Percentiles rank a stretch among this genome's conserved stretches.
phyloP scores from a whole-genome alignment of 2,797 vertebrate species.

The Orestias chungarensis region DNA sequence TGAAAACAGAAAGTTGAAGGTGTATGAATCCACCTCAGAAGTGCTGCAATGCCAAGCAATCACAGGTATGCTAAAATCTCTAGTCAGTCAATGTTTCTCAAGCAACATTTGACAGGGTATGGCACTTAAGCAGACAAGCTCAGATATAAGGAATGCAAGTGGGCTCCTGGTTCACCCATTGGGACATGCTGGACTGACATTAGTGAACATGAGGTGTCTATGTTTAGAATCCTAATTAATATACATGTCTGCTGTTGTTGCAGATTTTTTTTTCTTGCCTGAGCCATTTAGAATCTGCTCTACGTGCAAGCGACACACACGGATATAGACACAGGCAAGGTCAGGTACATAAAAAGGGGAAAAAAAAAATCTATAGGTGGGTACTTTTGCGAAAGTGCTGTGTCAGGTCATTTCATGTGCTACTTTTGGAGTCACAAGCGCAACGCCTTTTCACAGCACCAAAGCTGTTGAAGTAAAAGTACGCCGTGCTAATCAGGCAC shows the following conservation, averaged over 20 bases:
- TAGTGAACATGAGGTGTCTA: slow-evolving; percentile 46
- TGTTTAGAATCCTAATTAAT: slow-evolving; percentile 64
- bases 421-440: slow-evolving; percentile 57
- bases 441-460: slow-evolving; percentile 49
- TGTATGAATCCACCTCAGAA: slow-evolving; percentile 32
- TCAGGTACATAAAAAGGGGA: slow-evolving; percentile 51
- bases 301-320: slow-evolving; percentile 33
- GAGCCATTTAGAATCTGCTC: slow-evolving; percentile 39
- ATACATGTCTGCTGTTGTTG: slow-evolving; percentile 39
- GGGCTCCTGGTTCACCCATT: slow-evolving; percentile 23
- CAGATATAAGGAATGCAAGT: slow-evolving; percentile 45
- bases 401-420: slow-evolving; percentile 63
- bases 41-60: slow-evolving; percentile 33
- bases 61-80: slow-evolving; percentile 45
- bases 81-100: slow-evolving; percentile 34
- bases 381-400: slow-evolving; percentile 68
- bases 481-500: slow-evolving; percentile 31
- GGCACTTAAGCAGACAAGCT: slow-evolving; percentile 26
- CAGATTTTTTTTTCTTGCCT: slow-evolving; percentile 52
- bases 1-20: slow-evolving; percentile 13
- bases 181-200: slow-evolving; percentile 45
- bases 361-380: slow-evolving; percentile 59
- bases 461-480: slow-evolving; percentile 32
- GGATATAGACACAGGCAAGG: slow-evolving; percentile 52
- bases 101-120: slow-evolving; percentile 41